phyloP scores from a whole-genome alignment of 37 sponge, comb jelly and placozoan species.

The Hormiphora californensis region DNA sequence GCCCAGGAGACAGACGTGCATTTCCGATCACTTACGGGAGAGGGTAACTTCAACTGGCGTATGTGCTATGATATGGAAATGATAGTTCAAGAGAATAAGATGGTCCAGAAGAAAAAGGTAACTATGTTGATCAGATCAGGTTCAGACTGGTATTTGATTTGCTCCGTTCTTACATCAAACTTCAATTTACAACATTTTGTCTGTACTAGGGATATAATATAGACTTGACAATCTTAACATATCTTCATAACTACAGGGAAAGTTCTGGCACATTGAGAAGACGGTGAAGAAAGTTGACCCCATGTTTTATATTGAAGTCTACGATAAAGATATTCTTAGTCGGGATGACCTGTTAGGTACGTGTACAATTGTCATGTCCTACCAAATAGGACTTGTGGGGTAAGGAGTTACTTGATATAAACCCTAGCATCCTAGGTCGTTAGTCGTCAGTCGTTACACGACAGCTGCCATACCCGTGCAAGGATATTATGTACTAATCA shows the following conservation, averaged over 20 bases:
- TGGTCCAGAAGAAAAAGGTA: conserved; percentile 85
- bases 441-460: too few species aligned
- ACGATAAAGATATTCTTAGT: conserved; percentile 44
- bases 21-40: conserved; percentile 95
- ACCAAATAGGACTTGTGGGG: too few species aligned
- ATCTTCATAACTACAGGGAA: conserved; percentile 6
- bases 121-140: not conserved
- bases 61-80: conserved; percentile 83
- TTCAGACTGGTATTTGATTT: not conserved
- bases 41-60: conserved; percentile 99
- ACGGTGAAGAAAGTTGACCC: conserved; percentile 26
- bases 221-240: too few species aligned
- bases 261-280: conserved; percentile 53
- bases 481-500: too few species aligned
- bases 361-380: too few species aligned
- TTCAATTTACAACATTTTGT: too few species aligned
- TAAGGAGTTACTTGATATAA: too few species aligned
- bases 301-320: conserved; percentile 34
- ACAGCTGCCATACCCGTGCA: too few species aligned
- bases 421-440: too few species aligned
- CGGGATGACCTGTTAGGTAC: conserved; percentile 40
- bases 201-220: too few species aligned
- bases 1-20: conserved; percentile 95
- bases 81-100: conserved; percentile 76
- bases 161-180: too few species aligned